Conservation (phyloP, 2,888 invertebrate species). For the Eristalinus sepulchralis region DNA sequence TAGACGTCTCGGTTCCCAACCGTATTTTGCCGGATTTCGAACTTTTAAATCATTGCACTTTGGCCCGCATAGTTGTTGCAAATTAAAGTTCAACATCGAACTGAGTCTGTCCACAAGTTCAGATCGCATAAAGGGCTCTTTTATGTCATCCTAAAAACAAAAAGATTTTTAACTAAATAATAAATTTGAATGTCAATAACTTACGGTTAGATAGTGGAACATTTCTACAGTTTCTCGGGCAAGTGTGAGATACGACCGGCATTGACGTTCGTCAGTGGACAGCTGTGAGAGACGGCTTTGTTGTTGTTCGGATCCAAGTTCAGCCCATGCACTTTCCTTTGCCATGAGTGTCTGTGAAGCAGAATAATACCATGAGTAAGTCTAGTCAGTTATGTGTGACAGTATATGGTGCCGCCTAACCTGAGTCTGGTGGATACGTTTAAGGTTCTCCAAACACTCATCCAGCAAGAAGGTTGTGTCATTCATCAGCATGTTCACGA, state of each 20-base stretch:
- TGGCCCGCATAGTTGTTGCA: constrained; percentile 97
- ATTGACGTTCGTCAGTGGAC: constrained; percentile 92
- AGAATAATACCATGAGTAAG: neutral
- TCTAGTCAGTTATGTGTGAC: too few relatives aligned
- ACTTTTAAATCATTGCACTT: constrained; percentile 97
- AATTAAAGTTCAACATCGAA: constrained; percentile 99
- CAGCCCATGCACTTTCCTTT: constrained; percentile 86
- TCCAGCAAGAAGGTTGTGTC: constrained; percentile 98
- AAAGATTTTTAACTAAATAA: neutral
- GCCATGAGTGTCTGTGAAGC: constrained; percentile 83
- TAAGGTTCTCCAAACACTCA: constrained; percentile 95
- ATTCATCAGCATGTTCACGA: constrained; percentile 98
- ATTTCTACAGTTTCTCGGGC: constrained; percentile 98
- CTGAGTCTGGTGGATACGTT: constrained; percentile 93
- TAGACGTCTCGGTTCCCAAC: constrained; percentile 97
- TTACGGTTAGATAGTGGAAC: constrained; percentile 95
- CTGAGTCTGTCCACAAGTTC: constrained; percentile 96
- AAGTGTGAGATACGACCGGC: constrained; percentile 93
- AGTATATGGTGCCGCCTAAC: constrained; percentile 80
- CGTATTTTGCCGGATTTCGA: constrained; percentile 95
- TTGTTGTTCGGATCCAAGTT: constrained; percentile 86
- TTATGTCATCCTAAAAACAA: constrained; percentile 86
- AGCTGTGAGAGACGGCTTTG: constrained; percentile 90
- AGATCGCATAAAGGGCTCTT: constrained; percentile 95
- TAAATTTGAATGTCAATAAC: constrained; percentile 6